Conservation (phyloP, 2,888 invertebrate genomes). For the Agrilus mali region DNA sequence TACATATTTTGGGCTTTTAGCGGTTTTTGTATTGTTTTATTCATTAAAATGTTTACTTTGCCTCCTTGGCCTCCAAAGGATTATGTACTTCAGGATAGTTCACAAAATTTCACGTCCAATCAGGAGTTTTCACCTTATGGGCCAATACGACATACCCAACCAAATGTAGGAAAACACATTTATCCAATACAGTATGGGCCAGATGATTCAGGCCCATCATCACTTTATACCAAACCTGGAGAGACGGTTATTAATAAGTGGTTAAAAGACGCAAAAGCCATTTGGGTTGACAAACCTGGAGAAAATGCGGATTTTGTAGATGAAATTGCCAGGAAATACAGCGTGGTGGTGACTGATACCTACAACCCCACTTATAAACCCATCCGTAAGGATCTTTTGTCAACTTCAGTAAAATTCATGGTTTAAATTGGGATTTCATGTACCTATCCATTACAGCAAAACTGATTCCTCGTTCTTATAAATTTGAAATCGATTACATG, state of each 20-base stretch:
- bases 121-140: constrained; percentile 34
- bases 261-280: constrained; percentile 37
- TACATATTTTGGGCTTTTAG: not conserved
- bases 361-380: constrained; percentile 24
- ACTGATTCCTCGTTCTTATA: constrained; percentile 43
- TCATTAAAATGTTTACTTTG: constrained; percentile 24
- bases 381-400: constrained; percentile 19
- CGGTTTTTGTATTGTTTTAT: not conserved
- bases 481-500: constrained; percentile 43
- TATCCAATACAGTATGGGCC: constrained; percentile 33
- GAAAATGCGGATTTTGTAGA: constrained; percentile 40
- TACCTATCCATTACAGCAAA: constrained; percentile 21
- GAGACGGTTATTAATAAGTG: constrained; percentile 31
- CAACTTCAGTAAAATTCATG: not conserved
- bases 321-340: constrained; percentile 36
- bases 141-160: constrained; percentile 38
- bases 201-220: constrained; percentile 32
- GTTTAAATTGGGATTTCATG: not conserved
- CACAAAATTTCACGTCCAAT: constrained; percentile 24
- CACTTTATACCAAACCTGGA: constrained; percentile 24
- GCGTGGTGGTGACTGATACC: constrained; percentile 16
- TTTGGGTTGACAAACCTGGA: constrained; percentile 45
- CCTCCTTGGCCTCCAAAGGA: constrained; percentile 30
- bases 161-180: constrained; percentile 34
- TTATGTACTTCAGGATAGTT: constrained; percentile 22